phyloP scores from a whole-genome alignment of 1,140 invertebrate genomes.

The Drosophila hydei region DNA sequence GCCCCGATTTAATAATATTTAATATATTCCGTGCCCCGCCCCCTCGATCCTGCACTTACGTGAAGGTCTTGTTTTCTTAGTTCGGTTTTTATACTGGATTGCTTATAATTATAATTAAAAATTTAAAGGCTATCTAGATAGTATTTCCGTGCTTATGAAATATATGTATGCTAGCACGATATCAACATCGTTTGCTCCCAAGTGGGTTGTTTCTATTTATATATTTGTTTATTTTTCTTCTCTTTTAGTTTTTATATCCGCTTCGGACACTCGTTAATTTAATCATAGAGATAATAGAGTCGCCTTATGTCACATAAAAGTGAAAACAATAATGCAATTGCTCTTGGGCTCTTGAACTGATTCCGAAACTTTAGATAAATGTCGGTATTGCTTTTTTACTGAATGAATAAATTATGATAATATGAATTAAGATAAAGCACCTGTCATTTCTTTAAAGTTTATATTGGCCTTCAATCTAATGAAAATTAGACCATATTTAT shows the following conservation, averaged over 20 bases:
- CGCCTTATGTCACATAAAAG: conserved; percentile 45
- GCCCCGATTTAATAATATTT: conserved; percentile 17
- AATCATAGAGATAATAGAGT: conserved; percentile 56
- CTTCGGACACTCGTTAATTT: conserved; percentile 68
- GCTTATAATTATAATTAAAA: conserved; percentile 60
- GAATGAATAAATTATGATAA: too few relatives aligned
- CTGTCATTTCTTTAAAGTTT: too few relatives aligned
- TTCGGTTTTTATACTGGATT: conserved; percentile 16
- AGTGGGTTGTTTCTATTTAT: neutral
- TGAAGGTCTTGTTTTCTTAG: conserved; percentile 1
- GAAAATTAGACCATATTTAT: too few relatives aligned
- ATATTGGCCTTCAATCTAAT: too few relatives aligned
- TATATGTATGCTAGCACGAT: conserved; percentile 11
- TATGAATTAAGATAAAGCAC: neutral
- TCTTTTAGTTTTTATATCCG: conserved; percentile 58
- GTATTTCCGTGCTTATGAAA: conserved; percentile 29
- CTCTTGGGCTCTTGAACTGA: conserved; percentile 31
- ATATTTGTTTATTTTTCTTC: conserved; percentile 8
- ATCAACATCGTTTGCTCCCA: conserved; percentile 3
- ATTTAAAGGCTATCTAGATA: conserved; percentile 50
- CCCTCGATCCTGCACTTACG: neutral
- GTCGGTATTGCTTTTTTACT: neutral
- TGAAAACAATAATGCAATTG: conserved; percentile 50
- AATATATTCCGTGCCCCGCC: neutral
- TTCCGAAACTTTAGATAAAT: conserved; percentile 12